Conservation (phyloP, 2,797 vertebrate species). For the Sitta carolinensis region DNA sequence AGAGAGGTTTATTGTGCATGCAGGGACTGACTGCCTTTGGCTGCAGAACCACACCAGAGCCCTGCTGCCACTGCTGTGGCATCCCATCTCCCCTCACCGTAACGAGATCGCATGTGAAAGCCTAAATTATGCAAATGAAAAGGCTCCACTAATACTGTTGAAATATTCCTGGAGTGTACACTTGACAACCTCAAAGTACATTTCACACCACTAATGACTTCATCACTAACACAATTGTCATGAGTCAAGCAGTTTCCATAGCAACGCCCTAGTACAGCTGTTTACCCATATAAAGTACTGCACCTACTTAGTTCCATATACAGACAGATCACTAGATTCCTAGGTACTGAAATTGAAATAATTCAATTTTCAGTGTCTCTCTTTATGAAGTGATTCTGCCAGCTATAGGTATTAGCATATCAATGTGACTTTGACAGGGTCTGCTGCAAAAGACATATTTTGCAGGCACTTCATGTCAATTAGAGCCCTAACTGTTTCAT, state of each 20-base stretch:
- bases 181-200: slow-evolving; percentile 84
- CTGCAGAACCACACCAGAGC: neutral
- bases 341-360: slow-evolving; percentile 84
- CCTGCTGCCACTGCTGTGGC: slow-evolving; percentile 28
- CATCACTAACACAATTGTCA: slow-evolving; percentile 82
- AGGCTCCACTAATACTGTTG: slow-evolving; percentile 76
- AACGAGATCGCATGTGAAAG: slow-evolving; percentile 76
- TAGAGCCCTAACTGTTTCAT: slow-evolving; percentile 83
- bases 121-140: slow-evolving; percentile 82
- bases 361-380: slow-evolving; percentile 84
- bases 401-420: slow-evolving; percentile 85
- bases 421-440: slow-evolving; percentile 84
- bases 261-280: slow-evolving; percentile 79
- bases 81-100: slow-evolving; percentile 32
- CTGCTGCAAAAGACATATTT: slow-evolving; percentile 83
- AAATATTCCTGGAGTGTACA: slow-evolving; percentile 84
- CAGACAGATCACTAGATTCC: slow-evolving; percentile 84
- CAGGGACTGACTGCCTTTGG: neutral
- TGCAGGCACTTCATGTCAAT: slow-evolving; percentile 85
- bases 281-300: slow-evolving; percentile 82
- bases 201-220: slow-evolving; percentile 83
- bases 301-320: slow-evolving; percentile 83
- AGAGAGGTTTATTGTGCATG: neutral
- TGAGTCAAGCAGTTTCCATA: slow-evolving; percentile 83
- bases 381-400: slow-evolving; percentile 83